These are phyloP conservation scores for Heterodera schachtii DNA, from an alignment of 1,140 invertebrate genomes.

Conservation along the genomic window DNA sequence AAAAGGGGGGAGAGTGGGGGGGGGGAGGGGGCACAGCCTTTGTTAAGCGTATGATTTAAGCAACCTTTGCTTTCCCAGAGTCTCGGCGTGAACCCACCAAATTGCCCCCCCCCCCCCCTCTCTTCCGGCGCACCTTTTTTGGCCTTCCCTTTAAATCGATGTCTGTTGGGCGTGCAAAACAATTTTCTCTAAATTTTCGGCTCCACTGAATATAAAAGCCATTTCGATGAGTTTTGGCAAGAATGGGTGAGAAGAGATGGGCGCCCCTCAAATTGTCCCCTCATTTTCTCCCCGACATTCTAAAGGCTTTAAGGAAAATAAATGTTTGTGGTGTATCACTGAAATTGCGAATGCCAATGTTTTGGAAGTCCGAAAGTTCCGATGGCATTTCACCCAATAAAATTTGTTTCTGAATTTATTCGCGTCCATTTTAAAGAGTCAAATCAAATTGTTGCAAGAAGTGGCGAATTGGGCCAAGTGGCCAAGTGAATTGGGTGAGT, in stretches of 20 bases:
- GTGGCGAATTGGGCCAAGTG: not conserved
- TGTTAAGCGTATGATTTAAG: not conserved
- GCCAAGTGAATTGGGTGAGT: not conserved
- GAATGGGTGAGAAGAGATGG: not conserved
- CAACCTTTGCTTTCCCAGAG: not conserved
- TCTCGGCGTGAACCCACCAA: not conserved
- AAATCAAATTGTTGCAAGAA: conserved; percentile 6
- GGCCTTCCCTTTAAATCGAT: not conserved
- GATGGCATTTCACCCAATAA: not conserved
- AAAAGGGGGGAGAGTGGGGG: not conserved
- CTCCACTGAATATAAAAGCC: conserved; percentile 9
- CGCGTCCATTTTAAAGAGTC: not conserved
- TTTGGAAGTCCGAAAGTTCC: not conserved
- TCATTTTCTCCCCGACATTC: not conserved
- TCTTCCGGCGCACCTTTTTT: not conserved
- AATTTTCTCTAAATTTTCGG: conserved; percentile 7
- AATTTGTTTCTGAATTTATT: not conserved
- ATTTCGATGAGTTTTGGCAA: not conserved
- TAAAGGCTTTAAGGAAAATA: not conserved
- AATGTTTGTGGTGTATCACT: not conserved
- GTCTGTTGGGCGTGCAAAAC: not conserved
- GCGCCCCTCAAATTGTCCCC: not conserved
- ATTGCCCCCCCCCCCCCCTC: not conserved
- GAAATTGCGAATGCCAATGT: not conserved
- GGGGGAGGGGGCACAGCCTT: too few species aligned